phyloP scores from a whole-genome alignment of 2,113 vertebrate species.

The Psammodynastes pulverulentus region DNA sequence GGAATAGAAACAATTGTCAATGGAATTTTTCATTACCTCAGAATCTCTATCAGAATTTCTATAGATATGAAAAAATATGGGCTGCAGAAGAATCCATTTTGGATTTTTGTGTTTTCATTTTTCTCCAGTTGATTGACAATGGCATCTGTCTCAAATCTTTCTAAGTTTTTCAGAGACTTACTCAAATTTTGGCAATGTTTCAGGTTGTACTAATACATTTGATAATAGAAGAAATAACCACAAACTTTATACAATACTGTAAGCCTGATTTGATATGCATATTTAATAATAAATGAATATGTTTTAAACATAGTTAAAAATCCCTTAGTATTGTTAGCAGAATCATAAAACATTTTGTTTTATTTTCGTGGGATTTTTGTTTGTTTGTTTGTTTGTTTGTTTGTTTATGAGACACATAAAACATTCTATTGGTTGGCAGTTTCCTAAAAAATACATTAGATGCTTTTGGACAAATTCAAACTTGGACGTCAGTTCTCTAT shows the following conservation, averaged over 20 bases:
- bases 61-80: background rate
- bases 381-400: background rate
- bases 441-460: background rate
- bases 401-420: background rate
- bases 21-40: background rate
- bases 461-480: slow-evolving; percentile 6
- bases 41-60: background rate
- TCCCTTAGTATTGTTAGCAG: background rate
- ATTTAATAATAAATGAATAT: background rate
- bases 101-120: background rate
- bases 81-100: background rate
- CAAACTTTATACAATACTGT: background rate
- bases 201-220: background rate
- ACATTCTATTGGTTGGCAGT: background rate
- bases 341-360: background rate
- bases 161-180: background rate
- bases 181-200: background rate
- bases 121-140: background rate
- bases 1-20: background rate
- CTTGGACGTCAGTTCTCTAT: background rate
- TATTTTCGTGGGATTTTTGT: background rate
- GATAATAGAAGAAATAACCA: background rate
- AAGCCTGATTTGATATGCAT: background rate
- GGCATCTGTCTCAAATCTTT: background rate
- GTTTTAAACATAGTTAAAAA: background rate